These are phyloP conservation scores for Halcyon chelicuti DNA, from an alignment of 2,797 vertebrate species.

Conservation along the genomic window DNA sequence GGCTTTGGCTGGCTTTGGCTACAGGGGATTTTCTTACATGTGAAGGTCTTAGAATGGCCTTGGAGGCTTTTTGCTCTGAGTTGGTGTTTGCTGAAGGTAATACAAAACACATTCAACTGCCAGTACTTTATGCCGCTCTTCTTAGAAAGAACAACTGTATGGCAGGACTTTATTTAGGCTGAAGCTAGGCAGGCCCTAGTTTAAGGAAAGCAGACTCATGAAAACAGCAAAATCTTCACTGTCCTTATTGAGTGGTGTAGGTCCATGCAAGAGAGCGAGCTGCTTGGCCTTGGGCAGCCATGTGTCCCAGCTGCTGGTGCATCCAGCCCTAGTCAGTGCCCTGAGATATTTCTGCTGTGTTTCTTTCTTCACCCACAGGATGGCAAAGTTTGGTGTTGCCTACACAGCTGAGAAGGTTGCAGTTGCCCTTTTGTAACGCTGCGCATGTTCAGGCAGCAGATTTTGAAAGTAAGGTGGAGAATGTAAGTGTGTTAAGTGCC, in stretches of 20 bases:
- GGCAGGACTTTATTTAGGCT: background rate
- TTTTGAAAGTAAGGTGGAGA: constrained; percentile 12
- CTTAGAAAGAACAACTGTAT: background rate
- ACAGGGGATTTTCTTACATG: background rate
- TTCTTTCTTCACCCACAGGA: background rate
- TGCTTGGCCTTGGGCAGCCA: background rate
- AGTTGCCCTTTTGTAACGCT: constrained; percentile 3
- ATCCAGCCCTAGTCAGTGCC: background rate
- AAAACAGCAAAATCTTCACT: background rate
- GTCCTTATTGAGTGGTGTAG: background rate
- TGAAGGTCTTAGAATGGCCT: background rate
- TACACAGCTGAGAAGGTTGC: background rate
- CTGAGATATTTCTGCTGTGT: background rate
- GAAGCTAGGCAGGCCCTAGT: background rate
- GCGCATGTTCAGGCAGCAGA: background rate
- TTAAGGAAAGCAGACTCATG: background rate
- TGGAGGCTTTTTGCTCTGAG: background rate
- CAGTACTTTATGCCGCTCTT: background rate
- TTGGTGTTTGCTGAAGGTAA: background rate
- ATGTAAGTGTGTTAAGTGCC: background rate
- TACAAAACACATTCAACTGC: background rate
- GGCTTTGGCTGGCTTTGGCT: background rate
- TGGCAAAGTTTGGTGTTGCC: background rate
- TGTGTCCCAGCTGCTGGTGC: background rate
- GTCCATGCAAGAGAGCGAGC: accelerated